Evolutionary conservation across 2,113 vertebrate species (phyloP), one percentile per base, ranked within the genome.

Genomic region (Mohoua ochrocephala): DNA sequence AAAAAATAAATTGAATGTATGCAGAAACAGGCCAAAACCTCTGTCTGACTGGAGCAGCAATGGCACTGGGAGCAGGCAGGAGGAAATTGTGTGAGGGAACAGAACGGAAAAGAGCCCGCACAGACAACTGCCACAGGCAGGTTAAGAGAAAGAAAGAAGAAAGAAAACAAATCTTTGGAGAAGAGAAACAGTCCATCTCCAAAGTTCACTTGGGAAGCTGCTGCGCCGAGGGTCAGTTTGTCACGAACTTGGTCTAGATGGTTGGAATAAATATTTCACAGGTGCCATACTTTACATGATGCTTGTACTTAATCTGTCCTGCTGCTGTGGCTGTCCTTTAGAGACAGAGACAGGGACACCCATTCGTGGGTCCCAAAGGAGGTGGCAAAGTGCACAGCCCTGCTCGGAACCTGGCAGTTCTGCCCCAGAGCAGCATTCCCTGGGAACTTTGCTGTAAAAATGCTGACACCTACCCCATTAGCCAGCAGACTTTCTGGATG

Each of bases 401-500:
- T 73, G 42, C 59, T 41, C 4, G 42, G 35, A 11, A 44, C 13
- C 60, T 92, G 68, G 31, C 7, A 70, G 14, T 10, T 70, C 50
- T 77, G 6, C 47, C 89, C 4, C 0, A 31, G 24, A 84, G 60
- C 39, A 68, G 64, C 9, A 67, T 67, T 63, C 68, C 69, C 76
- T 86, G 83, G 86, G 93, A 95, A 88, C 27, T 31, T 49, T 0
- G 2, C 44, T 52, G 63, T 28, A 70, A 95, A 95, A 95, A 39
- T 0, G 60, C 89, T 93, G 92, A 84, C 91, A 91, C 47, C 47
- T 42, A 39, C 30, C 59, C 85, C 68, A 71, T 71, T 30, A 81
- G 59, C 70, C 88, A 90, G 70, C 71, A 92, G 88, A 84, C 73
- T 86, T 79, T 84, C 59, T 81, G 87, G 53, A 95, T 91, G 80